Base-by-base conservation (phyloP, 1,140 invertebrate genomes). In the Cataglyphis hispanica region DNA sequence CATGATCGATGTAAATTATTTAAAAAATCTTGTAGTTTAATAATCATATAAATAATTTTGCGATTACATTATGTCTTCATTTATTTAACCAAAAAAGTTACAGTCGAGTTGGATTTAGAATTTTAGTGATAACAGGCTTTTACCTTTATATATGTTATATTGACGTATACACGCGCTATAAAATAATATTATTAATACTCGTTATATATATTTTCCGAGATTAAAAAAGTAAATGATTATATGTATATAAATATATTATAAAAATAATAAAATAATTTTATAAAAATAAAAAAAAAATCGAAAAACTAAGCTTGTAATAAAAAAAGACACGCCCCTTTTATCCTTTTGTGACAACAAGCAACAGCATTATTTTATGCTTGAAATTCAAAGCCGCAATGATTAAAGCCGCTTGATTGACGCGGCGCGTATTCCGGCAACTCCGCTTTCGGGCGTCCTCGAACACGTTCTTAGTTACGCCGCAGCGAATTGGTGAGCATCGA, bases 401-500 rank as follows among this genome's bases (percentile, higher is more conserved):
- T 27, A 27, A 80, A 69, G 43, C 63, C 63, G 19, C 43, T 56
- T 25, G 11, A 16, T 40, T n/a, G 77, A 67, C 19, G 27, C 8
- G 37, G 34, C 10, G 40, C 43, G 63, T 66, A 66, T 78, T 66
- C 43, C 43, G n/a, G 13, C 63, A 50, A 27, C 13, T 43, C 13
- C 60, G 27, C 31, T 37, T 22, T 8, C 16, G 10, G 43, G 16
- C 6, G 37, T 50, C 75, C 64, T n/a, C 60, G 58, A 46, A 19
- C 37, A 56, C 11, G 34, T 43, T 81, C 66, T 74, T 22, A 25
- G 34, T 60, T 19, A 50, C 13, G 60, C 50, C 50, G 22, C 13
- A 6, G 67, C 67, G 53, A 69, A 69, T 77, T 31, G 58, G 60
- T 7, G n/a, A 56, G 66, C 77, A 40, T 69, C 19, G 25, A 56